Evolutionary conservation across 2,888 invertebrate species (phyloP).

Genomic region (Sminthurides aquaticus): DNA sequence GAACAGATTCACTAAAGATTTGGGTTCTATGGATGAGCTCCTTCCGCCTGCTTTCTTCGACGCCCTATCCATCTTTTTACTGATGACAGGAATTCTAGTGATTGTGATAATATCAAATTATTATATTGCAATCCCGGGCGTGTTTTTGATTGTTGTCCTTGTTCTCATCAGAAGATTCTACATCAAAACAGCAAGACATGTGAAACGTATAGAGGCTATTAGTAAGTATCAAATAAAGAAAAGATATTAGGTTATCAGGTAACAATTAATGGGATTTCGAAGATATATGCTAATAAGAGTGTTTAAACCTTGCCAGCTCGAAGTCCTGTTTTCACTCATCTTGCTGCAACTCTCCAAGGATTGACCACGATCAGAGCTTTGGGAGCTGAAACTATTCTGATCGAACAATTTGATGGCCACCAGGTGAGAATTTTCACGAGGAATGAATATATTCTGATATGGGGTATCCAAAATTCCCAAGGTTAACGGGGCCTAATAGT

Average conservation of each 20-base stretch:
- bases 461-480: not conserved
- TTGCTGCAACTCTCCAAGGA: conserved; percentile 82
- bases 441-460: not conserved
- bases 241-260: not conserved
- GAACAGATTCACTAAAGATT: conserved; percentile 77
- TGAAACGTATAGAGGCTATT: conserved; percentile 52
- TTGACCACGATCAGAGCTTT: conserved; percentile 86
- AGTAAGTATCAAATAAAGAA: too few relatives aligned
- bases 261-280: too few relatives aligned
- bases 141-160: conserved; percentile 48
- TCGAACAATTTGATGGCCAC: conserved; percentile 64
- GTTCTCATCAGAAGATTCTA: conserved; percentile 48
- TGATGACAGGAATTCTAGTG: conserved; percentile 49
- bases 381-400: conserved; percentile 68
- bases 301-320: conserved; percentile 64
- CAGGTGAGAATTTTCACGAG: conserved; percentile 52
- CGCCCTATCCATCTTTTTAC: conserved; percentile 49
- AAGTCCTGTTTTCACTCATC: conserved; percentile 90
- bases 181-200: conserved; percentile 49
- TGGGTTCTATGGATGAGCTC: conserved; percentile 68
- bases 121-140: conserved; percentile 45
- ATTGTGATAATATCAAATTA: conserved; percentile 50
- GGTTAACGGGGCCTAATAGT: too few relatives aligned
- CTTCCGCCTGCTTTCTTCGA: conserved; percentile 61
- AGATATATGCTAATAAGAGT: too few relatives aligned